phyloP scores from a whole-genome alignment of 2,888 invertebrate genomes.

The Alentia gelatinosa region DNA sequence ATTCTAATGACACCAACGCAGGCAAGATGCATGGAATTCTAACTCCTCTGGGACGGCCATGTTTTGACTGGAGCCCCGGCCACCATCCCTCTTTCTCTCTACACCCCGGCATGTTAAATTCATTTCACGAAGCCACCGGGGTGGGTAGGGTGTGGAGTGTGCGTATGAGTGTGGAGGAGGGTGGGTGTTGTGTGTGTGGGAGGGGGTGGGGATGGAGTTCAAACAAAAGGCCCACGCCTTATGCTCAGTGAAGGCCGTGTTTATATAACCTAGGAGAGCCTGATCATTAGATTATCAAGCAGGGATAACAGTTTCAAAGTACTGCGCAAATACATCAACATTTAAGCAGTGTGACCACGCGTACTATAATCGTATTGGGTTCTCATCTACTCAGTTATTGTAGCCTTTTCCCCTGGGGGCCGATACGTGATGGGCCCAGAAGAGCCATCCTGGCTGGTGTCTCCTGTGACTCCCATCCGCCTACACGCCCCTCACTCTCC shows the following conservation, averaged over 20 bases:
- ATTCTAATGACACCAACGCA: neutral
- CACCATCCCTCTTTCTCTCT: neutral
- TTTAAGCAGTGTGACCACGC: slow-evolving; percentile 44
- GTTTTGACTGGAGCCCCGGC: neutral
- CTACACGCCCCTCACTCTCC: no score
- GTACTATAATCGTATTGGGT: slow-evolving; percentile 38
- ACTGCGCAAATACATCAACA: slow-evolving; percentile 45
- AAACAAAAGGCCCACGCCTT: slow-evolving; percentile 27
- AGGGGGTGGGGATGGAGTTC: neutral
- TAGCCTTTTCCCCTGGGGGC: neutral
- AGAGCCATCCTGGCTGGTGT: neutral
- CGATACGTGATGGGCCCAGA: slow-evolving; percentile 10
- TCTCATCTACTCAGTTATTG: slow-evolving; percentile 52
- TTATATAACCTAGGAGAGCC: neutral
- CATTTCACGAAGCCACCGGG: neutral
- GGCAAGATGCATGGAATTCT: slow-evolving; percentile 3
- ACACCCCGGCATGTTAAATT: neutral
- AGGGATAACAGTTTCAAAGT: slow-evolving; percentile 49
- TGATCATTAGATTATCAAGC: slow-evolving; percentile 40
- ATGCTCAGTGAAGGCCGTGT: neutral
- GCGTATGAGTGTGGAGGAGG: neutral
- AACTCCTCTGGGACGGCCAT: neutral
- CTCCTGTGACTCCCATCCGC: no score
- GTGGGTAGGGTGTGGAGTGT: neutral
- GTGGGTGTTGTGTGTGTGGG: neutral